These are phyloP conservation scores for Tokudaia tokunoshimensis DNA, from an alignment of 2,797 vertebrate genomes.

Conservation along the genomic window DNA sequence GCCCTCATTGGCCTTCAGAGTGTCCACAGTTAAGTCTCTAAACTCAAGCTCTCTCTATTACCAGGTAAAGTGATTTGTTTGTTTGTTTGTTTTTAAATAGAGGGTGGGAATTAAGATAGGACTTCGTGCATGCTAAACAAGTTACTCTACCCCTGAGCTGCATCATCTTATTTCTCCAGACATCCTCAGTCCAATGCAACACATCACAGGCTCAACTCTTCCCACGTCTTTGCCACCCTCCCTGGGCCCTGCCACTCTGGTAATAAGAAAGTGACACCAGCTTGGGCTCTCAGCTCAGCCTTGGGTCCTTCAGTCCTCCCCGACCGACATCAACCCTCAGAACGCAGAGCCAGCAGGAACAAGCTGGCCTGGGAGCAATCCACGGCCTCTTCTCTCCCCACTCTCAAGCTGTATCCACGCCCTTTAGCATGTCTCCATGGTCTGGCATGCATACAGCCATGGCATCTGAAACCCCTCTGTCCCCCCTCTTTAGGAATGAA, in stretches of 20 bases:
- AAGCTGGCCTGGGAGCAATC: not conserved
- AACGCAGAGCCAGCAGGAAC: not conserved
- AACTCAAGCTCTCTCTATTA: not conserved
- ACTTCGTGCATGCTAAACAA: not conserved
- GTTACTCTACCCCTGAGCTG: not conserved
- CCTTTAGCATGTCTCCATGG: not conserved
- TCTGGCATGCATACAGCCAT: accelerated
- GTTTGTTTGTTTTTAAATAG: not conserved
- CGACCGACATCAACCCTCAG: not conserved
- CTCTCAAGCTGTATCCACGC: not conserved
- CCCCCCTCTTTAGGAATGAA: not conserved
- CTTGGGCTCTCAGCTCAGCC: not conserved
- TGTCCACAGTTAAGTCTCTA: not conserved
- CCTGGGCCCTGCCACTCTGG: not conserved
- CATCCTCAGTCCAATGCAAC: not conserved
- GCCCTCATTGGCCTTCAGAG: not conserved
- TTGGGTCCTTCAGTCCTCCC: not conserved
- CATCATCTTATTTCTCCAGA: not conserved
- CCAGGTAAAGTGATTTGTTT: not conserved
- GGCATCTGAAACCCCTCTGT: not conserved
- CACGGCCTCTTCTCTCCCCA: not conserved
- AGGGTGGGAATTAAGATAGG: not conserved
- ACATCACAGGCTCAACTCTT: not conserved
- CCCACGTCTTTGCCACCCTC: not conserved
- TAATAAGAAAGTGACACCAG: not conserved